Conservation (phyloP, 2,888 invertebrate species). For the Euspilapteryx auroguttella region DNA sequence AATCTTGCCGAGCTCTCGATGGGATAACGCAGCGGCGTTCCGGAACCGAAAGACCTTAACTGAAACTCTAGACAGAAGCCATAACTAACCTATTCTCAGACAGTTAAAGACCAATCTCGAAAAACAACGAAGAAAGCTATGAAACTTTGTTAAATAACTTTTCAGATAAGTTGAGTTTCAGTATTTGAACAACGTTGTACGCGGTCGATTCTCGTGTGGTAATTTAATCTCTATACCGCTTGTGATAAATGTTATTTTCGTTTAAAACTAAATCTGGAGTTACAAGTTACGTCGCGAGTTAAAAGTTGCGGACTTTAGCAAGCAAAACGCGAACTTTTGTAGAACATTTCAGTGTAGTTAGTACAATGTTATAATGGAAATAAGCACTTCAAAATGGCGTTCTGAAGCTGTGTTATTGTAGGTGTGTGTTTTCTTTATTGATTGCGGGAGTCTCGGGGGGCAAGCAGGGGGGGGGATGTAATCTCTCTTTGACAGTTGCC, state of each 20-base stretch:
- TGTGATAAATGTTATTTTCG: slow-evolving; percentile 60
- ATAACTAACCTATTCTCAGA: slow-evolving; percentile 39
- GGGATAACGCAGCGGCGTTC: slow-evolving; percentile 46
- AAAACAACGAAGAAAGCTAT: slow-evolving; percentile 48
- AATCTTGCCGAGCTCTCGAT: slow-evolving; percentile 61
- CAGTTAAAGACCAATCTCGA: slow-evolving; percentile 37
- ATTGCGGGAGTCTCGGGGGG: slow-evolving; percentile 11
- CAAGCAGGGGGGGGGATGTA: slow-evolving; percentile 1
- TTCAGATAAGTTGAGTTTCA: slow-evolving; percentile 60
- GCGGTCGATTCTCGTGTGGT: slow-evolving; percentile 46
- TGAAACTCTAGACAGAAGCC: slow-evolving; percentile 20
- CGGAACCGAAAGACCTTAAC: slow-evolving; percentile 27
- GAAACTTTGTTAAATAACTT: slow-evolving; percentile 63
- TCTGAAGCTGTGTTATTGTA: slow-evolving; percentile 35
- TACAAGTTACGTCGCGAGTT: slow-evolving; percentile 35
- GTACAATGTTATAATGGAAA: slow-evolving; percentile 63
- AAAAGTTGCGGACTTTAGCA: slow-evolving; percentile 59
- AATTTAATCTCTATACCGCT: slow-evolving; percentile 55
- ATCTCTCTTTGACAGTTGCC: slow-evolving; percentile 6
- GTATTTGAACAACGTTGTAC: slow-evolving; percentile 57
- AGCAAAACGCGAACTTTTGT: slow-evolving; percentile 63
- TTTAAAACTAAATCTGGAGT: slow-evolving; percentile 50
- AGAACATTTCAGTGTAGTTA: slow-evolving; percentile 63
- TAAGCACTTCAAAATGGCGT: slow-evolving; percentile 62
- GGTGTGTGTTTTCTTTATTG: slow-evolving; percentile 32